Conservation (phyloP, 2,888 invertebrate genomes). For the Leptodirus hochenwartii region DNA sequence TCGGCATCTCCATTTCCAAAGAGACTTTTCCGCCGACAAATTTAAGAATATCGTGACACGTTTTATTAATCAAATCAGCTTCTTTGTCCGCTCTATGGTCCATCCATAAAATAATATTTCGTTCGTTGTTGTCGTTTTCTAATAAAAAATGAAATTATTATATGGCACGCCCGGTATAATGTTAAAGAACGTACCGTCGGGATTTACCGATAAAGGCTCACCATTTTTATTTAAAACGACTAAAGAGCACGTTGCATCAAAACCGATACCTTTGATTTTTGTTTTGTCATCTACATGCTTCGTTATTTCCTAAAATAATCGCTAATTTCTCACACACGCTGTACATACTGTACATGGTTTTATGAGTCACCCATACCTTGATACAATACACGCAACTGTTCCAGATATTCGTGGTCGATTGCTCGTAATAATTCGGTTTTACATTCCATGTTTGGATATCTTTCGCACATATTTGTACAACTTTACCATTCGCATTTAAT, state of each 20-base stretch:
- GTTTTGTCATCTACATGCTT: slow-evolving; percentile 31
- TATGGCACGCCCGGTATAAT: no score
- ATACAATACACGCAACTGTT: slow-evolving; percentile 49
- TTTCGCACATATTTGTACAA: slow-evolving; percentile 41
- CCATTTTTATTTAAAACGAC: slow-evolving; percentile 57
- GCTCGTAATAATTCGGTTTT: slow-evolving; percentile 62
- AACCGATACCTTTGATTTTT: slow-evolving; percentile 70
- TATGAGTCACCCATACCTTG: slow-evolving; percentile 34
- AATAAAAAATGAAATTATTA: slow-evolving; percentile 1
- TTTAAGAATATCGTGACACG: slow-evolving; percentile 54
- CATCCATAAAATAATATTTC: slow-evolving; percentile 84
- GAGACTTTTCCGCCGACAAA: slow-evolving; percentile 87
- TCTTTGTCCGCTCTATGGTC: slow-evolving; percentile 74
- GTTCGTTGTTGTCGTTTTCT: slow-evolving; percentile 39
- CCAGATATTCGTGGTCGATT: slow-evolving; percentile 86
- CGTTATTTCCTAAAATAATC: slow-evolving; percentile 37
- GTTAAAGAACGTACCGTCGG: slow-evolving; percentile 28
- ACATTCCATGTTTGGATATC: slow-evolving; percentile 64
- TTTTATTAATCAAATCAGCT: slow-evolving; percentile 61
- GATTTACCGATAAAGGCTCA: slow-evolving; percentile 51
- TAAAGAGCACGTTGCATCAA: slow-evolving; percentile 91
- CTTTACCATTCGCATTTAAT: slow-evolving; percentile 47
- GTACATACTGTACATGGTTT: slow-evolving; percentile 4
- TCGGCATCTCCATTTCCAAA: slow-evolving; percentile 93
- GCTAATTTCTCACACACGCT: neutral